A percentile compares a stretch with the other conserved stretches of the same genome.
Conservation (phyloP, 2,888 invertebrate species). For the Scelioninae gen. 2 region DNA sequence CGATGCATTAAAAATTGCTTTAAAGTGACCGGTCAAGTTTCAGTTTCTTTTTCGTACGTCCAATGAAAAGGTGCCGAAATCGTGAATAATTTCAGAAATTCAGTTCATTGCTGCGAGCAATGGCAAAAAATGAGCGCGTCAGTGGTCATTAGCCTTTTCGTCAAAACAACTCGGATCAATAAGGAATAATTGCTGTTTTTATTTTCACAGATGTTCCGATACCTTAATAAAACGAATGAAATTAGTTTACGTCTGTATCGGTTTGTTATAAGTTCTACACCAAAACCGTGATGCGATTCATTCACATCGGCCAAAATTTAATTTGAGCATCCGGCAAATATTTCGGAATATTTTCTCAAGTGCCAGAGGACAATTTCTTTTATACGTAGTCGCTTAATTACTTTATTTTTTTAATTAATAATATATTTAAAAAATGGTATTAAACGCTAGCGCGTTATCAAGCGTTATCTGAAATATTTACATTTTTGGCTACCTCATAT, state of each 20-base stretch:
- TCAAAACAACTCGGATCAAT: constrained; percentile 3
- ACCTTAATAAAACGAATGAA: constrained; percentile 17
- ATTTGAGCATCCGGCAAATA: constrained; percentile 4
- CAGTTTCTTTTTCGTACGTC: background rate
- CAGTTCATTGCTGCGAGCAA: background rate
- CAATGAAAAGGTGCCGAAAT: background rate
- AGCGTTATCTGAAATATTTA: constrained; percentile 7
- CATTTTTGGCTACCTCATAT: background rate
- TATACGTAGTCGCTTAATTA: constrained; percentile 8
- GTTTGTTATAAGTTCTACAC: background rate
- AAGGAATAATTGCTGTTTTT: constrained; percentile 24
- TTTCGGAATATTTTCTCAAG: constrained; percentile 17
- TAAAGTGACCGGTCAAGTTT: too few relatives aligned
- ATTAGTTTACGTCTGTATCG: constrained; percentile 19
- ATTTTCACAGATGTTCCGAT: constrained; percentile 25
- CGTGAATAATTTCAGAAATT: too few relatives aligned
- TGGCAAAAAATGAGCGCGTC: background rate
- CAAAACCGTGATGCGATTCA: constrained; percentile 8
- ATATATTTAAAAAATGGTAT: too few relatives aligned
- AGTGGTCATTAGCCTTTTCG: constrained; percentile 20
- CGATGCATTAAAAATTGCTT: background rate
- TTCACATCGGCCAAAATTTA: constrained; percentile 19
- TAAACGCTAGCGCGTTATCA: background rate
- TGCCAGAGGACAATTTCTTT: constrained; percentile 4
- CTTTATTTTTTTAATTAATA: constrained; percentile 19